These are phyloP conservation scores for Porites evermanni DNA, from an alignment of 92 coral and sea anemone genomes.

Conservation along the genomic window DNA sequence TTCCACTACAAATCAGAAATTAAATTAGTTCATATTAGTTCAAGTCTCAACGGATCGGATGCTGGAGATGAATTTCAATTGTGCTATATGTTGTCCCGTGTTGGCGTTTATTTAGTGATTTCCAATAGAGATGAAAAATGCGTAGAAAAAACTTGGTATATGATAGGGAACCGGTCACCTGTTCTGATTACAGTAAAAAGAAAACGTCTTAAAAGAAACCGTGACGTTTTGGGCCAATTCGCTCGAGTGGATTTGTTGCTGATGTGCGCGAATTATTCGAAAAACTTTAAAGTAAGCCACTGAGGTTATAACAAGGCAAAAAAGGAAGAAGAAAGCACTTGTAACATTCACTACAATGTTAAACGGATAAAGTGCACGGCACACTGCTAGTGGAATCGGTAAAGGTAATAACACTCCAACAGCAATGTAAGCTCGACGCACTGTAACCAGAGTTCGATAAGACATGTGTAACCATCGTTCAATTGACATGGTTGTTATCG, in stretches of 20 bases:
- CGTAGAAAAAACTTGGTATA: too few species aligned
- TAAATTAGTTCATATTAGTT: too few species aligned
- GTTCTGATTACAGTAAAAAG: too few species aligned
- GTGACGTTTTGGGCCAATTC: background rate
- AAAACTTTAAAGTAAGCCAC: constrained; percentile 12
- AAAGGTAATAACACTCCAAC: background rate
- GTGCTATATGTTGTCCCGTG: too few species aligned
- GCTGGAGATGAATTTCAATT: too few species aligned
- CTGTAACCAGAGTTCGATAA: background rate
- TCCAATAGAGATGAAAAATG: too few species aligned
- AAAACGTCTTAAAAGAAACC: too few species aligned
- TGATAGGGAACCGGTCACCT: too few species aligned
- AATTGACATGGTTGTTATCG: background rate
- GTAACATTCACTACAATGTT: background rate
- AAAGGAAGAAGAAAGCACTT: background rate
- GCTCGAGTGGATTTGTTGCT: background rate
- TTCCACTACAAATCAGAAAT: too few species aligned
- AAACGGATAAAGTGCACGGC: background rate
- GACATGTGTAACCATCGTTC: constrained; percentile 33
- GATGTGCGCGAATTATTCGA: constrained; percentile 16
- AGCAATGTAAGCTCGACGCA: background rate
- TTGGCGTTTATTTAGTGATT: too few species aligned
- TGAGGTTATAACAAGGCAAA: background rate
- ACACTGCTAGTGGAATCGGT: background rate
- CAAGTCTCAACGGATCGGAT: too few species aligned